Conservation (phyloP, 2,797 vertebrate genomes). For the Phoxinus dragarum region DNA sequence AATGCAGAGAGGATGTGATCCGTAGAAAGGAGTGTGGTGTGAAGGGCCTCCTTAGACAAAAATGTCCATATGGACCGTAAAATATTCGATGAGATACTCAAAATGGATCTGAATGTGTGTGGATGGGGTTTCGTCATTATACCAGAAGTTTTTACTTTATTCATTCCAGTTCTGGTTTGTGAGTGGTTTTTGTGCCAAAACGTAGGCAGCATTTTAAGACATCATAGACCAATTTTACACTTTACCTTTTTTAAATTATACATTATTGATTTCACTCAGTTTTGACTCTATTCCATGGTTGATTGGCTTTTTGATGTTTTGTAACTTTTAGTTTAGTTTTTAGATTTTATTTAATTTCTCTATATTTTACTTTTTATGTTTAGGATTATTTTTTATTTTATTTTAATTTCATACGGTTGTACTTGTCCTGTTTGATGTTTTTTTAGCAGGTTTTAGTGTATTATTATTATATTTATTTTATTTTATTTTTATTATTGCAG, state of each 20-base stretch:
- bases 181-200: not conserved
- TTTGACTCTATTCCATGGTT: not conserved
- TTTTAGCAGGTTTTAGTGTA: not conserved
- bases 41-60: slow-evolving; percentile 9
- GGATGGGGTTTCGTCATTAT: not conserved
- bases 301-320: not conserved
- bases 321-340: not conserved
- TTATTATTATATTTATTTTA: not conserved
- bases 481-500: not conserved
- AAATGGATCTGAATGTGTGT: not conserved
- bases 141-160: not conserved
- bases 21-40: not conserved
- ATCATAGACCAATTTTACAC: not conserved
- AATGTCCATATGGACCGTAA: slow-evolving; percentile 41
- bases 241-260: not conserved
- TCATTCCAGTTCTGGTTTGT: not conserved
- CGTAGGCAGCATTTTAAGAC: not conserved
- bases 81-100: not conserved
- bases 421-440: not conserved
- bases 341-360: not conserved
- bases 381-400: not conserved
- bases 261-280: not conserved
- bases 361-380: too few relatives aligned
- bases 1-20: slow-evolving; percentile 44
- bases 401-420: not conserved